Evolutionary conservation across 1,140 invertebrate genomes (phyloP).

Genomic region (Hylyphantes graminicola): DNA sequence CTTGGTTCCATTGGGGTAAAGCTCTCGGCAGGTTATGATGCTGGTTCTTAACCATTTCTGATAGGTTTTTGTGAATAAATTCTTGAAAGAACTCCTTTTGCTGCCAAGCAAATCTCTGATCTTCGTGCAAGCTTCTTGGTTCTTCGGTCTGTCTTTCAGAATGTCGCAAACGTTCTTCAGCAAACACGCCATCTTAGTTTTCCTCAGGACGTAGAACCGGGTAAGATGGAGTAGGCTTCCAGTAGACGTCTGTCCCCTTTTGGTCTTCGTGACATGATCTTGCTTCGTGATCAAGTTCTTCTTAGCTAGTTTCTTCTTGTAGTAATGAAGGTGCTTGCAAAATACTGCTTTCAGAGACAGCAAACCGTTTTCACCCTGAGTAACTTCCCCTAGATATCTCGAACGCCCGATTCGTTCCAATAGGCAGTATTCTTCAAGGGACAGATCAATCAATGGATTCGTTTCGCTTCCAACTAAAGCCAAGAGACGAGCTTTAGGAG

Average conservation of each 20-base stretch:
- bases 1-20: slow-evolving; percentile 73
- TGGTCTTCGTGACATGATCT: slow-evolving; percentile 47
- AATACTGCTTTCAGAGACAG: slow-evolving; percentile 70
- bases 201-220: slow-evolving; percentile 52
- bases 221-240: slow-evolving; percentile 56
- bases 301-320: slow-evolving; percentile 73
- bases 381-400: slow-evolving; percentile 78
- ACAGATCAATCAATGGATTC: slow-evolving; percentile 72
- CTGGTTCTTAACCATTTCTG: slow-evolving; percentile 5
- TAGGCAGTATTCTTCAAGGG: slow-evolving; percentile 76
- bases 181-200: slow-evolving; percentile 33
- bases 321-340: slow-evolving; percentile 77
- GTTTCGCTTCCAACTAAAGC: slow-evolving; percentile 72
- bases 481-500: slow-evolving; percentile 73
- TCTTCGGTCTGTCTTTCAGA: slow-evolving; percentile 36
- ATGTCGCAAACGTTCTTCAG: slow-evolving; percentile 46
- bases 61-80: slow-evolving; percentile 23
- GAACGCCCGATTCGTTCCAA: slow-evolving; percentile 81
- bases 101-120: neutral
- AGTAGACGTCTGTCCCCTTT: slow-evolving; percentile 5
- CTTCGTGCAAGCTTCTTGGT: slow-evolving; percentile 29
- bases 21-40: slow-evolving; percentile 70
- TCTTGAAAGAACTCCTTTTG: slow-evolving; percentile 42
- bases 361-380: slow-evolving; percentile 74
- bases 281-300: slow-evolving; percentile 77